phyloP scores from a whole-genome alignment of 2,797 vertebrate genomes.

The Epinephelus malabaricus region DNA sequence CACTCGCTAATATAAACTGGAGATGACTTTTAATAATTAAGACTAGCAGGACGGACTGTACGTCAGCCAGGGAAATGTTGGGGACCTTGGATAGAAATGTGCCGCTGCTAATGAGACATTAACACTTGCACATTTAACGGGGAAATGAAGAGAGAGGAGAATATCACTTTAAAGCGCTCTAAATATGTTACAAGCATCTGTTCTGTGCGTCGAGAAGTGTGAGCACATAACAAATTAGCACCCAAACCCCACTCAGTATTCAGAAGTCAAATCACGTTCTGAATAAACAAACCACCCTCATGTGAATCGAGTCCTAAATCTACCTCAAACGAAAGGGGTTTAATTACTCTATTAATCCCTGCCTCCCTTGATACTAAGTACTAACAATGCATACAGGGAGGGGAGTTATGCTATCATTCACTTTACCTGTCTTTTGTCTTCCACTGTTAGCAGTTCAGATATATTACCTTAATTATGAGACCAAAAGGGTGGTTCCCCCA shows the following conservation, averaged over 20 bases:
- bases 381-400: conserved; percentile 68
- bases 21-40: conserved; percentile 62
- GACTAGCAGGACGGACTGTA: conserved; percentile 33
- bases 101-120: conserved; percentile 60
- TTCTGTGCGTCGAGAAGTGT: conserved; percentile 34
- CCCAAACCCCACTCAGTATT: conserved; percentile 33
- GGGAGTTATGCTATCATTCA: conserved; percentile 66
- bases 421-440: conserved; percentile 74
- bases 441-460: conserved; percentile 71
- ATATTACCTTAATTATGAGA: conserved; percentile 81
- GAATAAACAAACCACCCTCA: conserved; percentile 74
- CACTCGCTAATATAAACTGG: conserved; percentile 46
- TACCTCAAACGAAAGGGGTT: conserved; percentile 78
- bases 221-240: conserved; percentile 55
- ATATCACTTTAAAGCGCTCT: conserved; percentile 54
- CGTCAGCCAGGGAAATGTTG: conserved; percentile 47
- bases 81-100: conserved; percentile 49
- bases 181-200: conserved; percentile 65
- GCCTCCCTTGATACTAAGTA: conserved; percentile 65
- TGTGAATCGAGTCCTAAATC: conserved; percentile 80
- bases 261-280: conserved; percentile 66
- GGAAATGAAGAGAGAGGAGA: conserved; percentile 19
- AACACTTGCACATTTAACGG: conserved; percentile 46
- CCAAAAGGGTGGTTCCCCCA: conserved; percentile 47
- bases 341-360: conserved; percentile 83